phyloP scores from a whole-genome alignment of 2,113 vertebrate species.

The Nannospalax galili region DNA sequence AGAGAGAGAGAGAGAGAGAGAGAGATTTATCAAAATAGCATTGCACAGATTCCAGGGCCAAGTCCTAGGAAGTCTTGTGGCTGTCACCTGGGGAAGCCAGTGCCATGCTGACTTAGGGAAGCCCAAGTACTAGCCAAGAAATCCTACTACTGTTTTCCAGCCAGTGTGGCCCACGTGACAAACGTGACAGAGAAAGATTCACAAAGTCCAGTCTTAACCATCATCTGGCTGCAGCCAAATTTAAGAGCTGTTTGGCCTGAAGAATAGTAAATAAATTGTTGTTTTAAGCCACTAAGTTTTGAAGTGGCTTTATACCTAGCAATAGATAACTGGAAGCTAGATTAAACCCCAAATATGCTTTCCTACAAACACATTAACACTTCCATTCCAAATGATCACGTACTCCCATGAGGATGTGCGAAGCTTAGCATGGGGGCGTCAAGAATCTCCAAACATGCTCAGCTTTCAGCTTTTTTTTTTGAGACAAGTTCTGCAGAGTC shows the following conservation, averaged over 20 bases:
- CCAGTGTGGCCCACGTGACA: background rate
- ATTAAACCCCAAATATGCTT: background rate
- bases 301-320: no score
- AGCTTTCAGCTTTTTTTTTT: no score
- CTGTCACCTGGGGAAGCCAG: background rate
- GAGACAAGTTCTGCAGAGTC: no score
- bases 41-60: background rate
- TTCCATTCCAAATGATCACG: background rate
- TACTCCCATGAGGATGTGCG: background rate
- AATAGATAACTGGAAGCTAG: background rate
- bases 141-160: background rate
- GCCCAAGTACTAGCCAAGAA: background rate
- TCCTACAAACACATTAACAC: background rate
- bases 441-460: background rate
- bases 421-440: background rate
- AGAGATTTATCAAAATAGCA: no score
- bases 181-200: background rate
- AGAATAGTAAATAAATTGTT: conserved; percentile 12
- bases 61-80: background rate
- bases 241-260: background rate
- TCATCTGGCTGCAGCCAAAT: background rate
- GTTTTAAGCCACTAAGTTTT: background rate
- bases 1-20: background rate
- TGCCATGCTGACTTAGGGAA: background rate
- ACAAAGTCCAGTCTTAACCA: background rate